These are phyloP conservation scores for Cecropterus lyciades DNA, from an alignment of 1,140 invertebrate genomes.

Conservation along the genomic window DNA sequence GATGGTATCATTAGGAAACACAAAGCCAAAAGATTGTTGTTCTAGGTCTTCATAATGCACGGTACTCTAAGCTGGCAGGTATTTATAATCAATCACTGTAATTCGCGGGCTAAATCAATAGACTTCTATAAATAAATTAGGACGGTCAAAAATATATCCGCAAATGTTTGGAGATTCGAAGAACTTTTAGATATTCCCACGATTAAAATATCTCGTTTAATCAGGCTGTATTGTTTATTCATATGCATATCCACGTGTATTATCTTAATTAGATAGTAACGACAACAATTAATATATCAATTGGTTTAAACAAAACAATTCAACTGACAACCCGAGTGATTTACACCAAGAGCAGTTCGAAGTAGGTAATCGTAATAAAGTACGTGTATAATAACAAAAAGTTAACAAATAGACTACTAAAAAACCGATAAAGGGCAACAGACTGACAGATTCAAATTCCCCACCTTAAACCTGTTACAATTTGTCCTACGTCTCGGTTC, in stretches of 20 bases:
- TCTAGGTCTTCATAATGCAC: constrained; percentile 19
- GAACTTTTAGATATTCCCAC: too few species aligned
- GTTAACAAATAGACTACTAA: not conserved
- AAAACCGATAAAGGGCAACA: too few species aligned
- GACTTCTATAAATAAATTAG: not conserved
- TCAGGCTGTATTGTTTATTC: too few species aligned
- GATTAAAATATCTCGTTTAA: too few species aligned
- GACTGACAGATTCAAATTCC: not conserved
- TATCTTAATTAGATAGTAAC: too few species aligned
- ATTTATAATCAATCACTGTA: constrained; percentile 6
- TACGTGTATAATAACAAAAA: too few species aligned
- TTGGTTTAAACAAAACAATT: too few species aligned
- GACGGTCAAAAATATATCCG: not conserved
- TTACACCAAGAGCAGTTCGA: too few species aligned
- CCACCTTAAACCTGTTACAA: constrained; percentile 18
- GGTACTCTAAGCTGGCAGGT: not conserved
- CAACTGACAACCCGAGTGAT: too few species aligned
- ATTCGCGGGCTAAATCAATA: not conserved
- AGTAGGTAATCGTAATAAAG: too few species aligned
- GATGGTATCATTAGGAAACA: constrained; percentile 51
- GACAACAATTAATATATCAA: too few species aligned
- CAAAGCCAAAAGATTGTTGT: constrained; percentile 20
- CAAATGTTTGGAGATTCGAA: not conserved
- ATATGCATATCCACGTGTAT: too few species aligned
- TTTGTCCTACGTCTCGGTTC: constrained; percentile 20